These are phyloP conservation scores for Anser brachyrhynchus DNA, from an alignment of 2,113 vertebrate genomes.

Conservation along the genomic window DNA sequence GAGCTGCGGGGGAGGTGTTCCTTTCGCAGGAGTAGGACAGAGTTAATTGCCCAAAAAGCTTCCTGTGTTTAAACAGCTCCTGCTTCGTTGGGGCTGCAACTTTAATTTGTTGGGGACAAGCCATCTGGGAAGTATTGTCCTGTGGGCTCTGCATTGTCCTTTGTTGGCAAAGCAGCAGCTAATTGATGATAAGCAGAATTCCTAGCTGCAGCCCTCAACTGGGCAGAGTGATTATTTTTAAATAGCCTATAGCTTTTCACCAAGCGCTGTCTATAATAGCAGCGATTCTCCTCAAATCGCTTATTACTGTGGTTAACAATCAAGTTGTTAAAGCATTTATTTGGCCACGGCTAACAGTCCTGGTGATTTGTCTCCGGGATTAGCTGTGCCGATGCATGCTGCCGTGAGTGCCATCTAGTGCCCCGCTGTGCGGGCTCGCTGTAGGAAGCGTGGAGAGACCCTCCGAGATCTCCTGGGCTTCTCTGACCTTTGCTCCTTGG, in stretches of 20 bases:
- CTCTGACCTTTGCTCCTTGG: rapidly evolving
- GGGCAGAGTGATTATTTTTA: neutral
- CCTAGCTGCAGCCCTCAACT: neutral
- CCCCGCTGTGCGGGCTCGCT: rapidly evolving
- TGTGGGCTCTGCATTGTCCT: neutral
- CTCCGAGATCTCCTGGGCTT: neutral
- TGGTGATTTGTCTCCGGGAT: neutral
- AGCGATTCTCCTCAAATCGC: neutral
- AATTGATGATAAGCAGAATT: neutral
- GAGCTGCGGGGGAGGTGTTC: neutral
- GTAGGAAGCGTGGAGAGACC: neutral
- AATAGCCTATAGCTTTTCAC: neutral
- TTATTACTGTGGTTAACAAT: neutral
- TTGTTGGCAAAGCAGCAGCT: neutral
- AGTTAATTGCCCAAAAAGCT: slow-evolving; percentile 9
- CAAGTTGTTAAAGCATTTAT: neutral
- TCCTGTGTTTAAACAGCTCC: slow-evolving; percentile 36
- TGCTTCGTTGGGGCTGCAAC: neutral
- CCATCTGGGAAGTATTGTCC: neutral
- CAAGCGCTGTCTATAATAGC: rapidly evolving
- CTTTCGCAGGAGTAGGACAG: neutral
- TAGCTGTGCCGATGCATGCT: neutral
- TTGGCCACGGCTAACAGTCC: neutral
- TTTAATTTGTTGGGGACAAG: neutral
- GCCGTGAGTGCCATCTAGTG: slow-evolving; percentile 59